Base-by-base conservation (phyloP, 2,888 invertebrate species). In the Glyphotaelius pellucidus region DNA sequence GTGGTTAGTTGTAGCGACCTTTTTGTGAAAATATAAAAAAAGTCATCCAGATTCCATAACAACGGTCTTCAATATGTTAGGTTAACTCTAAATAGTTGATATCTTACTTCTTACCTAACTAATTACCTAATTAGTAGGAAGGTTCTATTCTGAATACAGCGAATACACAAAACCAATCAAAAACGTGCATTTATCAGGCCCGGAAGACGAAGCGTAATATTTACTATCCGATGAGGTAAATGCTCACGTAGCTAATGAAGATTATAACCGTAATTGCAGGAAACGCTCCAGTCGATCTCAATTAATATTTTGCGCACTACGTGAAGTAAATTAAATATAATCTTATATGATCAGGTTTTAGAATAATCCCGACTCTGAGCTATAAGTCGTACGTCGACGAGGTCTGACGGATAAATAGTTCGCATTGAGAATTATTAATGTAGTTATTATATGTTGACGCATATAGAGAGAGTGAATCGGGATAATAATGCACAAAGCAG, bases 231-330 rank as follows among this genome's bases (percentile, higher is more conserved):
- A 67, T n/a, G 67, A 67, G 67, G 25, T 67, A 67, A 67, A 67
- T 52, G 52, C 52, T 52, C 52, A 52, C 52, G 52, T 52, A 52
- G 14, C 19, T 52, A 19, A 19, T 67, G 67, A 67, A 67, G 67
- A 67, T n/a, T 67, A 67, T 67, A 67, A 67, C 67, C 67, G 67
- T 67, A 67, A 67, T 67, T 67, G 67, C 67, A 67, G 67, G 67
- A 67, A 67, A 67, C 67, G n/a, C 67, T 67, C 67, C 4, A 25
- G 25, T 67, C 67, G n/a, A 67, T 67, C 67, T 67, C n/a, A 25
- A 25, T 67, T 67, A 67, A 67, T 67, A 67, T 67, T 67, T 67
- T 67, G 67, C 25, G 67, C 67, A 67, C 67, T 67, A 67, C 67
- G 9, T n/a, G 67, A 67, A 67, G 67, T 7, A 67, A 67, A 67